Evolutionary conservation across 2,888 invertebrate genomes (phyloP).

Genomic region (Encarsia formosa): DNA sequence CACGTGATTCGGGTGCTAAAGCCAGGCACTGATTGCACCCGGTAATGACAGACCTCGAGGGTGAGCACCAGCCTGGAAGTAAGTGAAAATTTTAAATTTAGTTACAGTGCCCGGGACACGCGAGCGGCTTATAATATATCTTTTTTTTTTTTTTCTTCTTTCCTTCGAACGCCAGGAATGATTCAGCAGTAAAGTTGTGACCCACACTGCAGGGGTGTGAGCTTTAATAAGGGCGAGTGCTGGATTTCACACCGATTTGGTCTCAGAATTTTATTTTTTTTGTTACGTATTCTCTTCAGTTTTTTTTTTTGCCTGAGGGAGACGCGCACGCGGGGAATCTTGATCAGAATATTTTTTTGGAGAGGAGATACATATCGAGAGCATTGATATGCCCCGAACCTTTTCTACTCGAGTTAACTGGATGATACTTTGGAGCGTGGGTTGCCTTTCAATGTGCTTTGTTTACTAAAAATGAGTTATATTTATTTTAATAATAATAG

Average conservation of each 20-base stretch:
- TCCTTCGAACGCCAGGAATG: slow-evolving; percentile 32
- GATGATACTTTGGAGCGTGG: too few species aligned
- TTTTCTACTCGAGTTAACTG: too few species aligned
- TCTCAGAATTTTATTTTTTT: slow-evolving; percentile 5
- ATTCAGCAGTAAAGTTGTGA: slow-evolving; percentile 38
- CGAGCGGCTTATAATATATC: slow-evolving; percentile 13
- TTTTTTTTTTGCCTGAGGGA: slow-evolving; percentile 7
- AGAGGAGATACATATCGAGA: too few species aligned
- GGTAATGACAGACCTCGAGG: slow-evolving; percentile 50
- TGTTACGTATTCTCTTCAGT: not conserved
- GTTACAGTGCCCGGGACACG: slow-evolving; percentile 44
- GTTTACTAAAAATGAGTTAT: too few species aligned
- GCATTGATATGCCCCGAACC: too few species aligned
- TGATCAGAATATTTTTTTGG: slow-evolving; percentile 17
- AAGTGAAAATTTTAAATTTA: slow-evolving; percentile 54
- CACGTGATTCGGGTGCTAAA: slow-evolving; percentile 32
- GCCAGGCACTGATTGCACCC: slow-evolving; percentile 47
- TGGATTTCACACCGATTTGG: slow-evolving; percentile 51
- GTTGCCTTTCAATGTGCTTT: too few species aligned
- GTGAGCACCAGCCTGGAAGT: slow-evolving; percentile 52
- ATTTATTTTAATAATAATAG: too few species aligned
- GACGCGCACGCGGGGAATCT: slow-evolving; percentile 15
- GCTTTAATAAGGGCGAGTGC: slow-evolving; percentile 50
- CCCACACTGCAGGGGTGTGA: slow-evolving; percentile 35
- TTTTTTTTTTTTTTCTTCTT: slow-evolving; percentile 15